phyloP scores from a whole-genome alignment of 1,140 invertebrate species.

The Diachasmimorpha longicaudata region DNA sequence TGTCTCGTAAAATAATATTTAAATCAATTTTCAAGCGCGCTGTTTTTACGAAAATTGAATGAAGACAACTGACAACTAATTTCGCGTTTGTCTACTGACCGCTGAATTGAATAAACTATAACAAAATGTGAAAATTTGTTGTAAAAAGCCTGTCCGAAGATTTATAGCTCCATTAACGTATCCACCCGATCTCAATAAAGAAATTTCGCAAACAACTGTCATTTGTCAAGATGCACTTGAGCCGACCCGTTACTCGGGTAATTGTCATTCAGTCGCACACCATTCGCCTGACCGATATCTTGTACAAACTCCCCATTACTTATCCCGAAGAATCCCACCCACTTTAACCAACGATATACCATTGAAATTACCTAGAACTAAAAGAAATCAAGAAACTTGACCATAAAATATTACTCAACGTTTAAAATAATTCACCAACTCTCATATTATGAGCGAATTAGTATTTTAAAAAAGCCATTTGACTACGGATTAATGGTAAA shows the following conservation, averaged over 20 bases:
- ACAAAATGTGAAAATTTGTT: neutral
- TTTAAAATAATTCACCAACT: neutral
- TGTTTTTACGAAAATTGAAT: no score
- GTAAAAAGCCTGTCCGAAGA: neutral
- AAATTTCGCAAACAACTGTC: neutral
- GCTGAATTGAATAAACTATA: neutral
- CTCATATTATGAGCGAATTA: neutral
- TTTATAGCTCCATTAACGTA: neutral
- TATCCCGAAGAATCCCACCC: neutral
- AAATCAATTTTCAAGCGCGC: no score
- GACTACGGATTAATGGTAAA: neutral
- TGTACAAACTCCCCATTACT: neutral
- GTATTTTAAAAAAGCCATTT: neutral
- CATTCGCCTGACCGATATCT: neutral
- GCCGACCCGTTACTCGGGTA: neutral
- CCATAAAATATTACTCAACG: neutral
- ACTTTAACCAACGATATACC: neutral
- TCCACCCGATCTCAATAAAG: neutral
- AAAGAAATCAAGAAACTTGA: neutral
- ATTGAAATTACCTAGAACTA: neutral
- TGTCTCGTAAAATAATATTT: no score
- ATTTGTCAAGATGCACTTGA: neutral
- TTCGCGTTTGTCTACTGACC: no score
- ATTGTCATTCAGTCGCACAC: neutral
- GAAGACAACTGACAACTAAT: no score